These are phyloP conservation scores for Benitochromis conjunctus DNA, from an alignment of 2,113 vertebrate genomes.

Conservation along the genomic window DNA sequence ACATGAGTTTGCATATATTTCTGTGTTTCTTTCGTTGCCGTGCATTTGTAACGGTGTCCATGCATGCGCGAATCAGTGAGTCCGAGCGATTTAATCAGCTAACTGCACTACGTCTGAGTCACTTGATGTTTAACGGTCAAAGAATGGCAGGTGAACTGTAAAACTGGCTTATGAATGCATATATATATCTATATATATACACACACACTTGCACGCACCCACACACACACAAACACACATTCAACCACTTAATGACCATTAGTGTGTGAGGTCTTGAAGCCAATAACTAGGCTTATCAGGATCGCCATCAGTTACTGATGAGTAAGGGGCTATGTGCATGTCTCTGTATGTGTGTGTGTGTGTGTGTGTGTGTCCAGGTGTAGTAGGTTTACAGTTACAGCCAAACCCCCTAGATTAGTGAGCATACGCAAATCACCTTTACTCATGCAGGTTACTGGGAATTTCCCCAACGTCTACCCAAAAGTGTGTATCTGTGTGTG, in stretches of 20 bases:
- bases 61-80: background rate
- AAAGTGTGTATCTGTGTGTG: slow-evolving; percentile 7
- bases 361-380: slow-evolving; percentile 53
- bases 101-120: background rate
- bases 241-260: slow-evolving; percentile 14
- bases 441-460: slow-evolving; percentile 47
- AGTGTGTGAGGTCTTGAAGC: background rate
- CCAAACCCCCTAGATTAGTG: slow-evolving; percentile 52
- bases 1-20: background rate
- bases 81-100: background rate
- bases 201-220: background rate
- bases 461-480: slow-evolving; percentile 43
- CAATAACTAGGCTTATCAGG: slow-evolving; percentile 6
- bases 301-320: slow-evolving; percentile 7
- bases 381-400: slow-evolving; percentile 63
- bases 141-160: slow-evolving; percentile 16
- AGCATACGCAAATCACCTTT: slow-evolving; percentile 69
- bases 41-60: background rate
- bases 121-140: slow-evolving; percentile 25
- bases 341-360: background rate
- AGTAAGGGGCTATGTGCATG: background rate
- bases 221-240: background rate
- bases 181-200: background rate
- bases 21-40: background rate
- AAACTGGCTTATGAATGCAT: background rate